phyloP scores from a whole-genome alignment of 1,140 invertebrate genomes.

The Drosophila repleta region DNA sequence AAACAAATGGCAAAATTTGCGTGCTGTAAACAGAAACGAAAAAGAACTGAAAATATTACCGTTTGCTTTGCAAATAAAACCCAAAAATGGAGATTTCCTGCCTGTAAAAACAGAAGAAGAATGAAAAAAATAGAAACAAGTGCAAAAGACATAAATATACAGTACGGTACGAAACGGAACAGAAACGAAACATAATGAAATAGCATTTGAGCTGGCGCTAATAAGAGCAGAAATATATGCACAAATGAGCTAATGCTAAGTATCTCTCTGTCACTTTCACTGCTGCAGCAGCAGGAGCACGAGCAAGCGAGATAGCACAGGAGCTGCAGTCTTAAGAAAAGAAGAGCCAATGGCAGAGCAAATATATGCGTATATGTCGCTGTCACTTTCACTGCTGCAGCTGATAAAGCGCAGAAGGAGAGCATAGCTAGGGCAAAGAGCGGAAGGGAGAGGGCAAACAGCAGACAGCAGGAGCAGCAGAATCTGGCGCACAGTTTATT shows the following conservation, averaged over 20 bases:
- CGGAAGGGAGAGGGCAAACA: background rate
- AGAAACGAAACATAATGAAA: slow-evolving; percentile 22
- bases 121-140: slow-evolving; percentile 66
- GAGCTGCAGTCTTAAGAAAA: no score
- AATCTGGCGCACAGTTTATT: slow-evolving; percentile 50
- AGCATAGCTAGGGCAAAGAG: background rate
- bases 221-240: slow-evolving; percentile 10
- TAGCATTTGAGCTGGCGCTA: background rate
- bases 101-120: slow-evolving; percentile 78
- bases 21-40: slow-evolving; percentile 25
- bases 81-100: slow-evolving; percentile 84
- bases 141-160: slow-evolving; percentile 41
- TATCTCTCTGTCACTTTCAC: slow-evolving; percentile 4
- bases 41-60: slow-evolving; percentile 69
- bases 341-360: background rate
- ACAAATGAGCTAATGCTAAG: slow-evolving; percentile 8
- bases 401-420: slow-evolving; percentile 5
- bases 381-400: slow-evolving; percentile 53
- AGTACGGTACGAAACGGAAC: slow-evolving; percentile 25
- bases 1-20: slow-evolving; percentile 21
- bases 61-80: slow-evolving; percentile 84
- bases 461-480: slow-evolving; percentile 19
- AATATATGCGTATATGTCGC: slow-evolving; percentile 6
- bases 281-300: background rate
- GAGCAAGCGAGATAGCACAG: no score